These are phyloP conservation scores for Ornithoptera alexandrae DNA, from an alignment of 2,888 invertebrate genomes.

Conservation along the genomic window DNA sequence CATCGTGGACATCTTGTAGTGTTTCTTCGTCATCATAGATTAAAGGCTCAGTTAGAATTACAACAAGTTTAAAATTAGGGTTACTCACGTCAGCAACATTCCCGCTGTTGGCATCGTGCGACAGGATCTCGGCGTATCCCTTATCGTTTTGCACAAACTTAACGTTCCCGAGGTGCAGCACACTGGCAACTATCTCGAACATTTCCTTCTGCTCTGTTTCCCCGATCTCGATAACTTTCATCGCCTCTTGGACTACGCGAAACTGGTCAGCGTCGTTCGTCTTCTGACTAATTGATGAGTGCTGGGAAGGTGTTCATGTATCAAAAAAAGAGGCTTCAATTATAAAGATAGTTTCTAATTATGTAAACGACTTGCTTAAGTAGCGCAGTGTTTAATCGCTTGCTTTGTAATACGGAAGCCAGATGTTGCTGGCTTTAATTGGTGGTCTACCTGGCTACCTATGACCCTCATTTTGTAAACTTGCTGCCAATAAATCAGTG, in stretches of 20 bases:
- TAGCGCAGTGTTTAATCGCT: too few species aligned
- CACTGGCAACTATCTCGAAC: slow-evolving; percentile 89
- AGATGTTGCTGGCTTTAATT: too few species aligned
- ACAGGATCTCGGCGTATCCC: slow-evolving; percentile 84
- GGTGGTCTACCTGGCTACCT: too few species aligned
- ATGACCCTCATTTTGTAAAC: too few species aligned
- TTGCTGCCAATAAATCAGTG: too few species aligned
- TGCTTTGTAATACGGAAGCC: too few species aligned
- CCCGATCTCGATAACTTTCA: slow-evolving; percentile 88
- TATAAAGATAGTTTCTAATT: background rate
- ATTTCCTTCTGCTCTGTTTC: slow-evolving; percentile 86
- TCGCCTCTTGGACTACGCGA: slow-evolving; percentile 84
- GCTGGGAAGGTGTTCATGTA: slow-evolving; percentile 39
- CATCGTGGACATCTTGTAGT: too few species aligned
- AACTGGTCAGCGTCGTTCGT: slow-evolving; percentile 84
- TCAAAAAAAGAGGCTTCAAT: background rate
- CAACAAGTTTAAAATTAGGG: background rate
- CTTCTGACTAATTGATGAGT: slow-evolving; percentile 50
- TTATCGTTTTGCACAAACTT: slow-evolving; percentile 86
- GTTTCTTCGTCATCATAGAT: too few species aligned
- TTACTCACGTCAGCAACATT: slow-evolving; percentile 84
- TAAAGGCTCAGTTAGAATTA: background rate
- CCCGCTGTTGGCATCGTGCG: slow-evolving; percentile 77
- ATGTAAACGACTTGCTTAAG: background rate
- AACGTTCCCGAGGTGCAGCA: slow-evolving; percentile 93